These are phyloP conservation scores for Sclerurus mexicanus DNA, from an alignment of 2,113 vertebrate species.

Conservation along the genomic window DNA sequence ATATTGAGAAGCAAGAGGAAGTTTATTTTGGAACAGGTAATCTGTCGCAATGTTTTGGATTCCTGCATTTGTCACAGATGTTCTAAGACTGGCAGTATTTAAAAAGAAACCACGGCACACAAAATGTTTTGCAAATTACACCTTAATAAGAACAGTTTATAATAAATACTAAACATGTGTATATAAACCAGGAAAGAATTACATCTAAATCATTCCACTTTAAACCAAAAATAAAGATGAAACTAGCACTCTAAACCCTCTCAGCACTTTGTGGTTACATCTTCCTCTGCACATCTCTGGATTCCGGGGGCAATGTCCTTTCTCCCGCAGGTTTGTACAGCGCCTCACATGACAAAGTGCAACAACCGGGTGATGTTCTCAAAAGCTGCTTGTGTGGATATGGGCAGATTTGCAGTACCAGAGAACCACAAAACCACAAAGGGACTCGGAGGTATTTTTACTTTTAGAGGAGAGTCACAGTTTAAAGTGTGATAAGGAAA, in stretches of 20 bases:
- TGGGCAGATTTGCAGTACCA: slow-evolving; percentile 7
- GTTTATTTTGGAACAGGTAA: background rate
- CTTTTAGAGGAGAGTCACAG: slow-evolving; percentile 32
- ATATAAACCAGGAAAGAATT: background rate
- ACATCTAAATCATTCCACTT: background rate
- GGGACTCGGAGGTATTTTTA: slow-evolving; percentile 36
- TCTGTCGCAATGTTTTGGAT: background rate
- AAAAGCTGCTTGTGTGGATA: slow-evolving; percentile 15
- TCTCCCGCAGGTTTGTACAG: background rate
- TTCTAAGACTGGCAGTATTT: background rate
- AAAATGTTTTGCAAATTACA: background rate
- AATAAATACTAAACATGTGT: background rate
- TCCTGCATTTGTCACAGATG: slow-evolving; percentile 5
- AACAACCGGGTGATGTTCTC: slow-evolving; percentile 11
- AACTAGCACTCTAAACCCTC: background rate
- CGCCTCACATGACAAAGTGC: background rate
- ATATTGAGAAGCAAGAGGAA: background rate
- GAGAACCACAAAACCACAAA: slow-evolving; percentile 45
- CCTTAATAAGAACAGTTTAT: background rate
- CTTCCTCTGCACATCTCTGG: background rate
- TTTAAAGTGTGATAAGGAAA: slow-evolving; percentile 41
- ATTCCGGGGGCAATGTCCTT: background rate
- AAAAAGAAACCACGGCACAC: background rate
- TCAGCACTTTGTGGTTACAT: background rate
- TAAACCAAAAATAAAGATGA: background rate